These are phyloP conservation scores for Oceanodroma tethys DNA, from an alignment of 2,113 vertebrate genomes.

Conservation along the genomic window DNA sequence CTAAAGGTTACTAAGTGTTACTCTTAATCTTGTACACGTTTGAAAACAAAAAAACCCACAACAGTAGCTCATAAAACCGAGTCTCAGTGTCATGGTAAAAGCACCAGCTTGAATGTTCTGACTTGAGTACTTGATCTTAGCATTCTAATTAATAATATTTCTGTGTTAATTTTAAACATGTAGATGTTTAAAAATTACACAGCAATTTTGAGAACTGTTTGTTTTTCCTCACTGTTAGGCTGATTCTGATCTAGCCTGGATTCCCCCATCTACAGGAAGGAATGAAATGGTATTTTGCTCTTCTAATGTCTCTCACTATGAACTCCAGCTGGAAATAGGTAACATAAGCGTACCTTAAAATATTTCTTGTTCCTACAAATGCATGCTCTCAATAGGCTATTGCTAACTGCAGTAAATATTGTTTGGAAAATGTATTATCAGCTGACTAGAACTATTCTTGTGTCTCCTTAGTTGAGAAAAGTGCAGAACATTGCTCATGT, in stretches of 20 bases:
- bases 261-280: conserved; percentile 66
- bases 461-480: not conserved
- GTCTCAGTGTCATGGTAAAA: not conserved
- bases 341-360: conserved; percentile 31
- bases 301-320: conserved; percentile 85
- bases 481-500: not conserved
- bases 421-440: not conserved
- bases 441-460: not conserved
- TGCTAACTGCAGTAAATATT: not conserved
- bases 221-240: conserved; percentile 70
- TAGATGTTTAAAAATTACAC: not conserved
- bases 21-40: not conserved
- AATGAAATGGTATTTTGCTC: conserved; percentile 80
- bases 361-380: not conserved
- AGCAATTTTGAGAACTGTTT: not conserved
- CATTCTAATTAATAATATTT: not conserved
- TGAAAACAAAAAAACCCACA: not conserved
- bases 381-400: not conserved
- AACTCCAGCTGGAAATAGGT: conserved; percentile 93
- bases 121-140: not conserved
- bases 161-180: not conserved
- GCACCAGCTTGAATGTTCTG: not conserved
- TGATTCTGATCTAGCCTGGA: conserved; percentile 75
- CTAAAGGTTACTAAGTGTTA: not conserved
- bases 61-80: not conserved